phyloP scores from a whole-genome alignment of 2,797 vertebrate genomes.

The Tiaroga cobitis region DNA sequence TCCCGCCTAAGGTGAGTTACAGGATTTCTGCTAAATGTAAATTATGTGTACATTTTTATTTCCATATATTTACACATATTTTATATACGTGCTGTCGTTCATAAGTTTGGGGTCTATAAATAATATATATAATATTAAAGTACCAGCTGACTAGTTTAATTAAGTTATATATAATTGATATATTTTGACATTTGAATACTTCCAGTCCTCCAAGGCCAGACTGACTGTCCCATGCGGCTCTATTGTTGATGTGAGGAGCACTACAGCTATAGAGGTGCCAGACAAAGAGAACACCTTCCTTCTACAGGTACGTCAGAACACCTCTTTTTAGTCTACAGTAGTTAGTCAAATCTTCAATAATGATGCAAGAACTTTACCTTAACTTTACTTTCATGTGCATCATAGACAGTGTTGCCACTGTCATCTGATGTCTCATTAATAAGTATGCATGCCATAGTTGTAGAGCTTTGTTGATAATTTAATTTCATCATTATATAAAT shows the following conservation, averaged over 20 bases:
- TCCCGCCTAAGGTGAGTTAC: constrained; percentile 87
- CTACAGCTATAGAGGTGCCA: constrained; percentile 90
- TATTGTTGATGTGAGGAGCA: constrained; percentile 86
- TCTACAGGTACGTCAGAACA: constrained; percentile 78
- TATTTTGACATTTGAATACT: not conserved
- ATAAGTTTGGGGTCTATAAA: not conserved
- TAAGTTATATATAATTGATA: not conserved
- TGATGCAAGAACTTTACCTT: not conserved
- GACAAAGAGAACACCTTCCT: constrained; percentile 93
- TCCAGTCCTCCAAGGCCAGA: constrained; percentile 85
- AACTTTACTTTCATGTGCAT: not conserved
- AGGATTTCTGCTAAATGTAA: not conserved
- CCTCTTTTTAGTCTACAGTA: not conserved
- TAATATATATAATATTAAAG: not conserved
- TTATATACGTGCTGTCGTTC: not conserved
- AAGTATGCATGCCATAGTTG: not conserved
- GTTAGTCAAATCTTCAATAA: not conserved
- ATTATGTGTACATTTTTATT: not conserved
- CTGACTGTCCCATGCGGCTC: constrained; percentile 85
- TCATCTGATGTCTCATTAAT: not conserved
- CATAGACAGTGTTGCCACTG: not conserved
- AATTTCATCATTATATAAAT: not conserved
- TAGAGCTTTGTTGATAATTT: not conserved
- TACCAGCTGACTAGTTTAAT: not conserved
- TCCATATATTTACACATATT: not conserved